A percentile compares a stretch with the other conserved stretches of the same genome.
Conservation (phyloP, 2,797 vertebrate genomes). For the Serranus cabrilla region DNA sequence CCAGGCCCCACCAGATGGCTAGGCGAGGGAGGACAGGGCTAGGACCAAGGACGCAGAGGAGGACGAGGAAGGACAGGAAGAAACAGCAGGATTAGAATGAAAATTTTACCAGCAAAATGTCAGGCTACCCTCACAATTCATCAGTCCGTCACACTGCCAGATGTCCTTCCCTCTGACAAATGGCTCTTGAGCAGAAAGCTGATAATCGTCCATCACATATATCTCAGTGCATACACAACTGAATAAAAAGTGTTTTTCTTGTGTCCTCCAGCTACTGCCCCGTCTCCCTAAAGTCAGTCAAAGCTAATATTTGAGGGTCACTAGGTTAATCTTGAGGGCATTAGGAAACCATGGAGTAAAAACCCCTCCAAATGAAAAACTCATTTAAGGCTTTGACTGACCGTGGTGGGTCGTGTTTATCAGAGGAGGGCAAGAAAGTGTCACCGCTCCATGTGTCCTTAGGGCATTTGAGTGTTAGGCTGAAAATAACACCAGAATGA, state of each 20-base stretch:
- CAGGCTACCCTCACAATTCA: conserved; percentile 26
- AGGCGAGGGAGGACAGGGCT: conserved; percentile 60
- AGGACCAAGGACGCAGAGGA: conserved; percentile 57
- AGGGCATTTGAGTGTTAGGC: conserved; percentile 2
- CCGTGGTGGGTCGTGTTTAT: conserved; percentile 59
- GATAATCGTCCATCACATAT: not conserved
- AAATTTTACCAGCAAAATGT: conserved; percentile 55
- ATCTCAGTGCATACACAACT: not conserved
- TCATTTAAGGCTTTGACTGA: conserved; percentile 65
- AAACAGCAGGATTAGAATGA: conserved; percentile 45
- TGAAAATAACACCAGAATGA: not conserved
- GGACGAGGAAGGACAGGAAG: conserved; percentile 54
- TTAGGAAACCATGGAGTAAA: conserved; percentile 53
- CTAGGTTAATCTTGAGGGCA: conserved; percentile 70
- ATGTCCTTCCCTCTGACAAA: conserved; percentile 27
- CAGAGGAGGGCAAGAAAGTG: conserved; percentile 39
- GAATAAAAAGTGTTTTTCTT: conserved; percentile 8
- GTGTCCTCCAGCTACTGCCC: conserved; percentile 29
- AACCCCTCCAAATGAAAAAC: conserved; percentile 74
- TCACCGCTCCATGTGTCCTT: conserved; percentile 18
- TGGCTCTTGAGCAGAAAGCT: conserved; percentile 16
- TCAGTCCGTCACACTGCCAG: conserved; percentile 23
- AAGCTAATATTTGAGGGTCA: conserved; percentile 74
- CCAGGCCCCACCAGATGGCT: conserved; percentile 79
- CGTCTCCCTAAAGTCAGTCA: conserved; percentile 53